phyloP scores from a whole-genome alignment of 2,888 invertebrate species.

The Hemaris fuciformis region DNA sequence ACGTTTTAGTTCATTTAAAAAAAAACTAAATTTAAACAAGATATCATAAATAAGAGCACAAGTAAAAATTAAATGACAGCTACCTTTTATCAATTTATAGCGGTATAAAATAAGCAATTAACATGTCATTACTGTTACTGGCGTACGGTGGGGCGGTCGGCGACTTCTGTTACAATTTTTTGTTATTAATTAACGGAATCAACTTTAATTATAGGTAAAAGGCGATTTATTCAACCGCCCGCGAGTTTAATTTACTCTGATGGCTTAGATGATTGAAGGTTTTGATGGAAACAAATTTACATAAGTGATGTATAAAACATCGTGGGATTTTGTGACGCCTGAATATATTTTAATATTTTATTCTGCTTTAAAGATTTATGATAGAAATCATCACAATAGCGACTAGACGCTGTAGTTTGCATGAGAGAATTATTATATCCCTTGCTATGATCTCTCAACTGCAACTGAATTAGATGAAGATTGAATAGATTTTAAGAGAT shows the following conservation, averaged over 20 bases:
- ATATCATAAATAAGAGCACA: neutral
- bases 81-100: conserved; percentile 20
- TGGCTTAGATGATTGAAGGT: conserved; percentile 8
- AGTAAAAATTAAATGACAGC: conserved; percentile 20
- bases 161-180: conserved; percentile 26
- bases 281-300: conserved; percentile 9
- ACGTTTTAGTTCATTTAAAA: neutral
- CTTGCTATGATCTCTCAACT: too few relatives aligned
- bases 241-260: conserved; percentile 7
- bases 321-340: neutral
- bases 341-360: neutral
- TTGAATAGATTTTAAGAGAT: too few relatives aligned
- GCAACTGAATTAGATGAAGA: too few relatives aligned
- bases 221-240: conserved; percentile 5
- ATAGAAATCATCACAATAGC: neutral
- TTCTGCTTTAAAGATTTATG: neutral
- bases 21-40: too few relatives aligned
- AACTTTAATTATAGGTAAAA: conserved; percentile 8
- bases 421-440: too few relatives aligned
- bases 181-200: conserved; percentile 31
- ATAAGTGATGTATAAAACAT: neutral
- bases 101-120: conserved; percentile 33
- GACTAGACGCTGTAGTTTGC: neutral
- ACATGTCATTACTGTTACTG: conserved; percentile 26
- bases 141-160: conserved; percentile 13